A percentile compares a stretch with the other conserved stretches of the same genome.
Conservation (phyloP, 2,113 vertebrate genomes). For the Ellobius talpinus region DNA sequence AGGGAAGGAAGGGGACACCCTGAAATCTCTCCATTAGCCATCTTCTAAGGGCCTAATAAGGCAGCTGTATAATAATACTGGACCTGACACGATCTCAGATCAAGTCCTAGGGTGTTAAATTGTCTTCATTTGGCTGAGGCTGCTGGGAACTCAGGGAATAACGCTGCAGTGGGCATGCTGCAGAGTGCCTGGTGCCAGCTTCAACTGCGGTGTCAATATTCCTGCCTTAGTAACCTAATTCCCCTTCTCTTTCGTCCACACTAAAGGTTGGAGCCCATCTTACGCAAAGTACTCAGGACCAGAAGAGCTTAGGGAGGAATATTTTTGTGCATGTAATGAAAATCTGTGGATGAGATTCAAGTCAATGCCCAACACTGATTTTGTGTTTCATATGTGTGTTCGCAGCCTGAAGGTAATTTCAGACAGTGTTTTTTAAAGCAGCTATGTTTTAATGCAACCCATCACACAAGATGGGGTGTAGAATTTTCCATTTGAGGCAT, state of each 20-base stretch:
- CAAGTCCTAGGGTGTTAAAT: neutral
- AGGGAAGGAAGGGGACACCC: neutral
- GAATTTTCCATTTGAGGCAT: neutral
- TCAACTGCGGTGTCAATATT: accelerated
- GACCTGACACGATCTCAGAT: neutral
- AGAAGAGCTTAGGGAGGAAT: neutral
- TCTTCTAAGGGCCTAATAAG: neutral
- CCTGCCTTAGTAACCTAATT: neutral
- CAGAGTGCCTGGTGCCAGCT: neutral
- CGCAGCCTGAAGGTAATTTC: neutral
- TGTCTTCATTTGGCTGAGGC: neutral
- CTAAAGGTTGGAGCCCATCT: neutral
- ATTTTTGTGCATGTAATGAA: neutral
- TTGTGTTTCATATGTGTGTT: neutral
- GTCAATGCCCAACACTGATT: neutral
- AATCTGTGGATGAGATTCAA: neutral
- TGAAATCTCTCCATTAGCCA: neutral
- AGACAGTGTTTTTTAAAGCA: neutral
- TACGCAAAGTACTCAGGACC: neutral
- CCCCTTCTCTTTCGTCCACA: neutral
- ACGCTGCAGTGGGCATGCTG: neutral
- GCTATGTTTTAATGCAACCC: neutral
- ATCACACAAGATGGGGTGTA: neutral
- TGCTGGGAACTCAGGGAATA: too few relatives aligned
- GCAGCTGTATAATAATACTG: neutral